Conservation (phyloP, 2,113 vertebrate species). For the Chloroceryle aenea region DNA sequence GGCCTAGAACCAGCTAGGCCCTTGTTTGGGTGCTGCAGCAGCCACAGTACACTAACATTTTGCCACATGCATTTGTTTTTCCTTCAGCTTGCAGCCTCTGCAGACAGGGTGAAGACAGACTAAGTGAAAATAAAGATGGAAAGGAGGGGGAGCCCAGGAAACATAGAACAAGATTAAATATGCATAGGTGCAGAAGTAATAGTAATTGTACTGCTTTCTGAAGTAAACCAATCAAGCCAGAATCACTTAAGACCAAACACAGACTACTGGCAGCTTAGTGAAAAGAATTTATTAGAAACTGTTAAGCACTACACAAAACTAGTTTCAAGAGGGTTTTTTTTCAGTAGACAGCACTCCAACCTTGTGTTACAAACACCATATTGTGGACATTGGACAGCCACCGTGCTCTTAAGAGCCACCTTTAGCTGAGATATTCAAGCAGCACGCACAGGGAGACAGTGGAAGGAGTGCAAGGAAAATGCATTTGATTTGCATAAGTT, state of each 20-base stretch:
- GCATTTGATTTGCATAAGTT: background rate
- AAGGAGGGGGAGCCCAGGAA: background rate
- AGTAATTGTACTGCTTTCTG: background rate
- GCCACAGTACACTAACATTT: background rate
- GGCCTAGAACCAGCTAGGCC: too few relatives aligned
- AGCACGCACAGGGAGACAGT: conserved; percentile 18
- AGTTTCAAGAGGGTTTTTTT: conserved; percentile 53
- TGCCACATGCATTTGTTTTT: background rate
- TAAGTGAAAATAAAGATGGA: background rate
- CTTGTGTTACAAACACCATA: conserved; percentile 14
- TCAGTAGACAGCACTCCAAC: conserved; percentile 72
- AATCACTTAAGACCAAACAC: conserved; percentile 48
- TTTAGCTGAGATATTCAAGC: conserved; percentile 24
- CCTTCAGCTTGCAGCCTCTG: background rate
- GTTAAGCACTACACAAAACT: conserved; percentile 72
- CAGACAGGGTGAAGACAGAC: too few relatives aligned
- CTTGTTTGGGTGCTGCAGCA: accelerated
- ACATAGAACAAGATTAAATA: background rate
- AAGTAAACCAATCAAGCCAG: background rate
- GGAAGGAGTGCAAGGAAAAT: conserved; percentile 8
- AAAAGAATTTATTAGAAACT: conserved; percentile 81
- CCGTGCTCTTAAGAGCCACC: background rate
- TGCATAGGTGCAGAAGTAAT: accelerated
- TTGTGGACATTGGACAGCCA: background rate
- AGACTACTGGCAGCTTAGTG: conserved; percentile 48